Conservation (phyloP, 2,888 invertebrate species). For the Pasiphila rectangulata region DNA sequence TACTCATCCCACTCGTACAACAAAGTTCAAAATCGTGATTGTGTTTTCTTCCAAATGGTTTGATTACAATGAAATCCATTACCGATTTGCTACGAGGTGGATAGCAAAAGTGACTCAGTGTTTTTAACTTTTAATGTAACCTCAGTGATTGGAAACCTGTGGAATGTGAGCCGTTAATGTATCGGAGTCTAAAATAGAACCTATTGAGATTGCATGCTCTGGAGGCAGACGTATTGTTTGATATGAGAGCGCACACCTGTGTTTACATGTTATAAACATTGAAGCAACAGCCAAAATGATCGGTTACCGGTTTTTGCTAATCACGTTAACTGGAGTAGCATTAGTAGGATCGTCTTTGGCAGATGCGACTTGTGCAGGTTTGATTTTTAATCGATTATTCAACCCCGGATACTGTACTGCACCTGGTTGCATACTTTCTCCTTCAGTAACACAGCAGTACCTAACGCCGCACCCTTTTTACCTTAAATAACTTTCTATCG, state of each 20-base stretch:
- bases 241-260: conserved; percentile 44
- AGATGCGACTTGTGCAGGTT: conserved; percentile 48
- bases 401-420: conserved; percentile 31
- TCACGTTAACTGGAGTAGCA: conserved; percentile 45
- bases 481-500: conserved; percentile 15
- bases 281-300: conserved; percentile 52
- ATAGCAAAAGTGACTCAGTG: conserved; percentile 68
- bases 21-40: conserved; percentile 4
- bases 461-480: conserved; percentile 13
- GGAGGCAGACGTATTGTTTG: conserved; percentile 40
- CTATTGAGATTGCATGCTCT: conserved; percentile 42
- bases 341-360: conserved; percentile 33
- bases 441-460: conserved; percentile 4
- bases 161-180: conserved; percentile 52
- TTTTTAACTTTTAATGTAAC: conserved; percentile 59
- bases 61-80: conserved; percentile 40
- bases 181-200: conserved; percentile 51
- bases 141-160: conserved; percentile 52
- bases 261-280: conserved; percentile 39
- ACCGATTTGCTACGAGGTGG: conserved; percentile 43
- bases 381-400: conserved; percentile 46
- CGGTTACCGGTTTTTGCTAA: conserved; percentile 43
- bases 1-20: conserved; percentile 14
- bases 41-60: conserved; percentile 29
- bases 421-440: conserved; percentile 23